These are phyloP conservation scores for Paraescarpia echinospica DNA, from an alignment of 1,140 invertebrate species.

Conservation along the genomic window DNA sequence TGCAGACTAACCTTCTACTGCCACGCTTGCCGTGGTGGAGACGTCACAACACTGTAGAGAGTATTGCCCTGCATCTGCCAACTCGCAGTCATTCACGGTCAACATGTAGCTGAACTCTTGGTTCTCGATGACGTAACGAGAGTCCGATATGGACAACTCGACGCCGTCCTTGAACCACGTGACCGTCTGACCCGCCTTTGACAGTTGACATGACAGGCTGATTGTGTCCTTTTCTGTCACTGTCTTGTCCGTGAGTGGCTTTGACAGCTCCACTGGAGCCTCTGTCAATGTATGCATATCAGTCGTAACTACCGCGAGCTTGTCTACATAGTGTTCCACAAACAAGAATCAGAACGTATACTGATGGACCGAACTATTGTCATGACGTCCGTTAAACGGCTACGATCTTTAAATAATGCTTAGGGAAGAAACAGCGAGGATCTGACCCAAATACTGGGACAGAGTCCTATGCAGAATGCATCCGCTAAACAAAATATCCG, in stretches of 20 bases:
- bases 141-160: background rate
- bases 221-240: constrained; percentile 23
- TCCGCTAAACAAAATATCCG: background rate
- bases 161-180: constrained; percentile 28
- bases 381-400: background rate
- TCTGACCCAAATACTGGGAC: background rate
- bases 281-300: constrained; percentile 6
- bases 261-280: constrained; percentile 43
- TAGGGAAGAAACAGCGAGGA: background rate
- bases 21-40: constrained; percentile 25
- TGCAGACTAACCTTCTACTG: constrained; percentile 19
- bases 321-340: background rate
- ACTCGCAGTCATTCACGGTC: constrained; percentile 21
- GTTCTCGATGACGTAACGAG: constrained; percentile 17
- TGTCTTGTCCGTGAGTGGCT: constrained; percentile 27
- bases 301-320: background rate
- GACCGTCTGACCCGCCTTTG: constrained; percentile 29
- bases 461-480: background rate
- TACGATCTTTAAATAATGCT: background rate
- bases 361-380: background rate
- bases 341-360: background rate
- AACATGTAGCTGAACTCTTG: constrained; percentile 22
- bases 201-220: constrained; percentile 30
- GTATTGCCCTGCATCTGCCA: constrained; percentile 28
- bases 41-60: constrained; percentile 22